Evolutionary conservation across 2,888 invertebrate genomes (phyloP).

Genomic region (Salticus scenicus): DNA sequence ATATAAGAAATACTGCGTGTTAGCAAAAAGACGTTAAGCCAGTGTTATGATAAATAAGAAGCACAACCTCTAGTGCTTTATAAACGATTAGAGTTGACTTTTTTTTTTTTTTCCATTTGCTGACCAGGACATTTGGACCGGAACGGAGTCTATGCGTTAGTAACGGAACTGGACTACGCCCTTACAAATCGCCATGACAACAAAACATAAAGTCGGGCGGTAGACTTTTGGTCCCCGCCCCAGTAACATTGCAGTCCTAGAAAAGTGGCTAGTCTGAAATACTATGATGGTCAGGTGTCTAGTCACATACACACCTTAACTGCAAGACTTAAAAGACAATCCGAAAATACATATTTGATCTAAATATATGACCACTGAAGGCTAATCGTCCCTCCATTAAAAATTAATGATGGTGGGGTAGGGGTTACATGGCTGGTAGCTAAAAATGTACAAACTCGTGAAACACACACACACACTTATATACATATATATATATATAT

Average conservation of each 20-base stretch:
- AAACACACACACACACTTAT: neutral
- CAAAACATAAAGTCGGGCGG: constrained; percentile 43
- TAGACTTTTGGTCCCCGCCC: neutral
- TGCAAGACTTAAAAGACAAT: neutral
- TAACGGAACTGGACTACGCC: constrained; percentile 64
- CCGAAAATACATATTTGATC: neutral
- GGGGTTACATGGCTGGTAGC: neutral
- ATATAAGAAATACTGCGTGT: neutral
- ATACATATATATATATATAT: constrained; percentile 5
- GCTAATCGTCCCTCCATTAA: neutral
- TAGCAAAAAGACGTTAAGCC: neutral
- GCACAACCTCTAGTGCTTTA: neutral
- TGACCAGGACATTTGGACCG: constrained; percentile 49
- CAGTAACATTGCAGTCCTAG: neutral
- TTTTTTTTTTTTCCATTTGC: constrained; percentile 7
- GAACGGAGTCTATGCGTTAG: constrained; percentile 57
- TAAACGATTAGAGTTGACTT: neutral
- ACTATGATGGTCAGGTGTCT: neutral
- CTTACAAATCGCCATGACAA: constrained; percentile 51
- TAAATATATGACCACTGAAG: neutral
- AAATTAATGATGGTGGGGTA: neutral
- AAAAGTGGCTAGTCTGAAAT: neutral
- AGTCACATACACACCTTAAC: neutral
- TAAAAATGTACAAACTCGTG: too few species aligned
- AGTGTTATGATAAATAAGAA: constrained; percentile 8